These are phyloP conservation scores for Eupithecia subfuscata DNA, from an alignment of 2,888 invertebrate species.

Conservation along the genomic window DNA sequence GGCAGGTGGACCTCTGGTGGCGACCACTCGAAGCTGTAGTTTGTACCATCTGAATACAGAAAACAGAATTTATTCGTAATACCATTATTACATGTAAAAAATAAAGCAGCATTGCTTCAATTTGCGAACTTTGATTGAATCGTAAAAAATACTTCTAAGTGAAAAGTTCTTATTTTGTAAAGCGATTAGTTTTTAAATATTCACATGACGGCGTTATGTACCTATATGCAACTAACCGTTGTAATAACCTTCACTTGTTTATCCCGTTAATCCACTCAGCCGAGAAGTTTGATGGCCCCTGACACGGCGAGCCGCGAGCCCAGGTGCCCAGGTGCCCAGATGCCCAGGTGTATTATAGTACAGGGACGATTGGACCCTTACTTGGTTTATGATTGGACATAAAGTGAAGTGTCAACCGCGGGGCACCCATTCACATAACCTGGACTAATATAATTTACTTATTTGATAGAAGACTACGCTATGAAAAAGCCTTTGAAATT, in stretches of 20 bases:
- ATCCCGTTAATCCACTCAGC: neutral
- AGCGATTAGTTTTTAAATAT: neutral
- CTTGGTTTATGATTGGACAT: constrained; percentile 28
- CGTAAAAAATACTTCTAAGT: neutral
- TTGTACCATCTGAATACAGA: neutral
- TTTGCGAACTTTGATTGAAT: neutral
- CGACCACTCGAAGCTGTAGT: neutral
- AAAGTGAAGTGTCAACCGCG: constrained; percentile 16
- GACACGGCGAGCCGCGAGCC: neutral
- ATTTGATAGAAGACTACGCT: neutral
- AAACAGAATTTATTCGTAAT: too few species aligned
- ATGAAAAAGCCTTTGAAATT: neutral
- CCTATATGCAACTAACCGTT: too few species aligned
- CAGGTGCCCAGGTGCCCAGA: too few species aligned
- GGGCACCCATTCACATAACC: neutral
- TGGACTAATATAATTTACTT: neutral
- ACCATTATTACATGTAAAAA: too few species aligned
- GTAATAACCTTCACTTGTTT: neutral
- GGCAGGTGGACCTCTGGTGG: neutral
- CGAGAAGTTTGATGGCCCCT: neutral
- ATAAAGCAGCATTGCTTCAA: neutral
- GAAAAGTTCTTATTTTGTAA: too few species aligned
- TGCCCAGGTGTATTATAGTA: too few species aligned
- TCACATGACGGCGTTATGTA: neutral
- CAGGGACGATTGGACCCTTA: constrained; percentile 26